phyloP scores from a whole-genome alignment of 1,140 invertebrate genomes.

The Sogatella furcifera region DNA sequence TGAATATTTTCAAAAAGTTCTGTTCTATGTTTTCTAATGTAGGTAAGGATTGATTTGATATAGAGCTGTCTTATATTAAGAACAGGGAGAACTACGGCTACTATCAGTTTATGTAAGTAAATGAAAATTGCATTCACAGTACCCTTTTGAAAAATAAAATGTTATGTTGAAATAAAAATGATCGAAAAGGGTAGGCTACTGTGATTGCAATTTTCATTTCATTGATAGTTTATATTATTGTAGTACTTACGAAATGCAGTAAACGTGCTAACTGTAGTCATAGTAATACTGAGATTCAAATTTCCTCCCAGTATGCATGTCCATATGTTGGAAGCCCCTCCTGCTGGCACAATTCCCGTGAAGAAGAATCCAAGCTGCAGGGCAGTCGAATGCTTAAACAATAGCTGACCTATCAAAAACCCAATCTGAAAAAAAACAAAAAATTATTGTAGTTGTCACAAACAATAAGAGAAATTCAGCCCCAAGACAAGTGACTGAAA shows the following conservation, averaged over 20 bases:
- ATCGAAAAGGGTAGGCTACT: too few relatives aligned
- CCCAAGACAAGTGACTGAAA: constrained; percentile 76
- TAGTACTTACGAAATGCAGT: constrained; percentile 58
- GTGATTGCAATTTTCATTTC: too few relatives aligned
- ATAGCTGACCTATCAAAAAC: constrained; percentile 55
- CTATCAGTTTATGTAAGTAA: too few relatives aligned
- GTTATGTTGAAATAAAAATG: too few relatives aligned
- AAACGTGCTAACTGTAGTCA: constrained; percentile 86
- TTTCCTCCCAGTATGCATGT: constrained; percentile 79
- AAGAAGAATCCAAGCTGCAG: constrained; percentile 84
- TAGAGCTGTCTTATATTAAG: too few relatives aligned
- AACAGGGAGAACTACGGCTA: too few relatives aligned
- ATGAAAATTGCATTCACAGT: too few relatives aligned
- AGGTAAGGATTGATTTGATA: too few relatives aligned
- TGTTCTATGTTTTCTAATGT: too few relatives aligned
- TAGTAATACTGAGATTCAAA: constrained; percentile 78
- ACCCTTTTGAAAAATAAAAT: too few relatives aligned
- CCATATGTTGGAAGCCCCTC: constrained; percentile 94
- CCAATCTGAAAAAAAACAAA: constrained; percentile 50
- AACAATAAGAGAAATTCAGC: constrained; percentile 58
- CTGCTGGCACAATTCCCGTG: constrained; percentile 80
- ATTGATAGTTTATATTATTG: background rate
- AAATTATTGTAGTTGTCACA: too few relatives aligned
- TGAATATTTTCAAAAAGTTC: too few relatives aligned
- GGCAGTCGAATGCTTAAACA: constrained; percentile 57